These are phyloP conservation scores for Etheostoma cragini DNA, from an alignment of 2,113 vertebrate genomes.

Conservation along the genomic window DNA sequence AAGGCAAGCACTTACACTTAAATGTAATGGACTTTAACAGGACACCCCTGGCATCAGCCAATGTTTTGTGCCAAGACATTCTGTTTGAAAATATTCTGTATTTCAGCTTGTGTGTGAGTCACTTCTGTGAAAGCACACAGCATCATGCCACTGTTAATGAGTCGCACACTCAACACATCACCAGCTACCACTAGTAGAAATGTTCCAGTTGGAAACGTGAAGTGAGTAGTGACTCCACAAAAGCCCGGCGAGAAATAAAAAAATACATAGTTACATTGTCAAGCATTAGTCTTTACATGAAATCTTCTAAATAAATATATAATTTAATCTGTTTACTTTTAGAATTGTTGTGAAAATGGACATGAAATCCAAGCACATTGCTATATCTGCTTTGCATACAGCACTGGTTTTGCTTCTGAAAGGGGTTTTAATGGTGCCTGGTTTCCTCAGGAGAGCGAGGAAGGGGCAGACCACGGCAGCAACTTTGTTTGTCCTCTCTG, in stretches of 20 bases:
- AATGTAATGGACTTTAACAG: background rate
- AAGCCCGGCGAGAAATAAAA: background rate
- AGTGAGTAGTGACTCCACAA: background rate
- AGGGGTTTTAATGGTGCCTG: conserved; percentile 24
- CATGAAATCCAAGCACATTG: too few relatives aligned
- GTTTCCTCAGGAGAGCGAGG: conserved; percentile 81
- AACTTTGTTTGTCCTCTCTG: conserved; percentile 92
- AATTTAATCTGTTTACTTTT: too few relatives aligned
- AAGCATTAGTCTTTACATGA: background rate
- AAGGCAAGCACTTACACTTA: background rate
- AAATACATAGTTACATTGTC: too few relatives aligned
- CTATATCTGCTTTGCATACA: too few relatives aligned
- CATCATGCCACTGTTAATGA: conserved; percentile 61
- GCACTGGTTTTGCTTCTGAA: background rate
- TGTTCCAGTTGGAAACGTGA: conserved; percentile 24
- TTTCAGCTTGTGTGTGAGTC: conserved; percentile 64
- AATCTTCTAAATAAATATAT: too few relatives aligned
- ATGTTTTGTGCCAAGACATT: conserved; percentile 37
- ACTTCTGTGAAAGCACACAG: conserved; percentile 63
- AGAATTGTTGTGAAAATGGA: too few relatives aligned
- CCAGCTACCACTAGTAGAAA: conserved; percentile 20
- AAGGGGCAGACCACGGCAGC: conserved; percentile 72
- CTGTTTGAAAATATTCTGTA: conserved; percentile 30
- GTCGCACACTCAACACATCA: conserved; percentile 52
- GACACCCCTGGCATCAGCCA: conserved; percentile 7